Evolutionary conservation across 2,888 invertebrate species (phyloP).

Genomic region (Minunthozetes semirufus): DNA sequence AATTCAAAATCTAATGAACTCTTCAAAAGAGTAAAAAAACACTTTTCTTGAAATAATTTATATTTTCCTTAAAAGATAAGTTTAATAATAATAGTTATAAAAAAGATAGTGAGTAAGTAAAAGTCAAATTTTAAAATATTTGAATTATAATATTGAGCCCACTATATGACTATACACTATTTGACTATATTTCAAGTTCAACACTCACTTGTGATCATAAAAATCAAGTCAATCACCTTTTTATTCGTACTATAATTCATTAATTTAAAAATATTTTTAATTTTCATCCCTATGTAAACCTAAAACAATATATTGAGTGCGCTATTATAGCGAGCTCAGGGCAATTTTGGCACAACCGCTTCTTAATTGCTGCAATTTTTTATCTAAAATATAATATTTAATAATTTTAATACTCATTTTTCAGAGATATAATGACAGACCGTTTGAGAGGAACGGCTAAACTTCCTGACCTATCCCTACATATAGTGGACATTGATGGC

Average conservation of each 20-base stretch:
- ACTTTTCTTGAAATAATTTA: too few relatives aligned
- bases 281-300: neutral
- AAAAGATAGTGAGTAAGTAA: too few relatives aligned
- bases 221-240: conserved; percentile 18
- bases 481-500: conserved; percentile 43
- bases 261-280: neutral
- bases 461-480: conserved; percentile 42
- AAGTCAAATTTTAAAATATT: too few relatives aligned
- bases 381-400: neutral
- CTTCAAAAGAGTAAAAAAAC: too few relatives aligned
- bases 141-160: too few relatives aligned
- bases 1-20: too few relatives aligned
- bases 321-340: too few relatives aligned
- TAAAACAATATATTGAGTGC: too few relatives aligned
- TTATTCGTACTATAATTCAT: neutral
- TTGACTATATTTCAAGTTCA: too few relatives aligned
- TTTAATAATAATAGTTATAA: too few relatives aligned
- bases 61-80: too few relatives aligned
- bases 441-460: conserved; percentile 41
- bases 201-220: neutral
- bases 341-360: neutral
- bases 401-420: neutral
- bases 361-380: neutral
- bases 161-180: too few relatives aligned
- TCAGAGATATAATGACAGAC: conserved; percentile 42